These are phyloP conservation scores for Rhabdophis nuchalis DNA, from an alignment of 2,797 vertebrate genomes.

Conservation along the genomic window DNA sequence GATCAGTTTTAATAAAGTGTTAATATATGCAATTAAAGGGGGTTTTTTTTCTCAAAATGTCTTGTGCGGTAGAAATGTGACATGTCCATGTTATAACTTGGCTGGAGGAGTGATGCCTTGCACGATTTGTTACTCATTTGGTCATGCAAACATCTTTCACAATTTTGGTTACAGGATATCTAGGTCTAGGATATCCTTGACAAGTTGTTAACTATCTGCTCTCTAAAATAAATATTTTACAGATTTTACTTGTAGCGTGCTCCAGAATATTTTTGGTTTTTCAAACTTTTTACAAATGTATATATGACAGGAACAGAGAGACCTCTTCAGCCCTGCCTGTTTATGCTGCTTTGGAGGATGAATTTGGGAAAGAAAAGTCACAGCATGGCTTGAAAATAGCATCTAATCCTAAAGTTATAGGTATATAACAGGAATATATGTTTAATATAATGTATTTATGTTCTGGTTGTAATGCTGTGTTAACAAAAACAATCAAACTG, in stretches of 20 bases:
- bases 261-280: slow-evolving; percentile 37
- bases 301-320: neutral
- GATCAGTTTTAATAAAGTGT: neutral
- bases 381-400: neutral
- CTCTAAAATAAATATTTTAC: slow-evolving; percentile 37
- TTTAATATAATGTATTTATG: neutral
- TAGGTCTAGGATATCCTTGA: slow-evolving; percentile 17
- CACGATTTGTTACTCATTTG: slow-evolving; percentile 4
- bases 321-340: neutral
- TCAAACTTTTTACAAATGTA: neutral
- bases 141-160: slow-evolving; percentile 9
- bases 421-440: neutral
- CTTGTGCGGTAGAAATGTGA: neutral
- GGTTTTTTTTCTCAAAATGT: slow-evolving; percentile 22
- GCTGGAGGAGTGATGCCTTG: slow-evolving; percentile 5
- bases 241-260: slow-evolving; percentile 5
- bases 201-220: slow-evolving; percentile 29
- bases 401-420: neutral
- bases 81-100: slow-evolving; percentile 26
- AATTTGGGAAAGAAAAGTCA: neutral
- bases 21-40: neutral
- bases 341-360: neutral
- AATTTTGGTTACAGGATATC: slow-evolving; percentile 38
- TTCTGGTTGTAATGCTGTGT: neutral
- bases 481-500: neutral